Evolutionary conservation across 2,888 invertebrate genomes (phyloP), one percentile per base, ranked within the genome.

Genomic region (Drosophila macrothrix): DNA sequence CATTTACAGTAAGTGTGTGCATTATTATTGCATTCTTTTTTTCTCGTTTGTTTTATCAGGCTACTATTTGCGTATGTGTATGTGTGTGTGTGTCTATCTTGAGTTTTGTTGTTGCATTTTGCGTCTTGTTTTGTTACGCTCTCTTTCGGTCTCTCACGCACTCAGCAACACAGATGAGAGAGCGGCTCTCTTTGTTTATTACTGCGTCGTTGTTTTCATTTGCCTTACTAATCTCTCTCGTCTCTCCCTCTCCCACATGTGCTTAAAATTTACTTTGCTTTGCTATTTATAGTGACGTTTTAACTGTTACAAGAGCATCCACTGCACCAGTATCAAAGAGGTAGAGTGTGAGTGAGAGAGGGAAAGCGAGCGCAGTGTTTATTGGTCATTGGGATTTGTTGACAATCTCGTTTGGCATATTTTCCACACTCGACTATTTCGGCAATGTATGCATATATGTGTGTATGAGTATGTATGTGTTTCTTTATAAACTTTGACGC

Each of bases 1-100:
- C 25, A 75, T 88, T 88, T 78, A 85, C 85, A 75, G 85, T 85
- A 85, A 85, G 88, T 90, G 49, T 62, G 66, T 68, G 46, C 46
- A 22, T 22, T 46, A 69, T 53, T 62, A 50, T 63, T 81, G 67
- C 66, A 73, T 74, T 81, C 39, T 10, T 37, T 65, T 19, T 43
- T 69, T 25, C 46, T 82, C 28, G n/a, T 69, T 69, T 53, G 64
- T 71, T 69, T 80, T 82, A 80, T 81, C 82, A 81, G 71, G 25
- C 50, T 67, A 43, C 46, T 74, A 59, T 67, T 75, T 73, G 59
- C 52, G 50, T 55, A 37, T 59, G n/a, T 67, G 49, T 41, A 9
- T 53, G 49, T 35, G 46, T 61, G 28, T 59, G 22, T 55, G 53
- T 37, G 16, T 37, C 6, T 66, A 69, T 58, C 43, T 56, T 73